These are phyloP conservation scores for Gallinago stenura DNA, from an alignment of 2,797 vertebrate genomes.

Conservation along the genomic window DNA sequence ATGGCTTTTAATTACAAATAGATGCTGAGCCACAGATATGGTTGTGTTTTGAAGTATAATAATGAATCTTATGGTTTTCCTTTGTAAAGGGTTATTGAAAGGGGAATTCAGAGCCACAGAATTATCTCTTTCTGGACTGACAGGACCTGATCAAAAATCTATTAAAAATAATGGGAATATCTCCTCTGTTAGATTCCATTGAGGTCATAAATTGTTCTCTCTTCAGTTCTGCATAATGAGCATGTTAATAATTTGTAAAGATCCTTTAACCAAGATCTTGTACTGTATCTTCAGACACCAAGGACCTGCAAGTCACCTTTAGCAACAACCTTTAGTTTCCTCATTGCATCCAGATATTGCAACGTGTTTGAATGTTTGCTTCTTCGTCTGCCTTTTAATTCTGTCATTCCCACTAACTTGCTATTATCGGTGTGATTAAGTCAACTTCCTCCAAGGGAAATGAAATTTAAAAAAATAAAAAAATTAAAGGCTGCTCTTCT, in stretches of 20 bases:
- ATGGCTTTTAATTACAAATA: neutral
- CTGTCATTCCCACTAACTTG: neutral
- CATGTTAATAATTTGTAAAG: neutral
- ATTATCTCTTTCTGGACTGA: neutral
- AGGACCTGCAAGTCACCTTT: neutral
- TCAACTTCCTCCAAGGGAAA: neutral
- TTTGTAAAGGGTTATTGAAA: neutral
- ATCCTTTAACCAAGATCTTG: neutral
- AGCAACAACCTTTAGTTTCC: neutral
- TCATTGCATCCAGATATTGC: neutral
- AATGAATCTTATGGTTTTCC: neutral
- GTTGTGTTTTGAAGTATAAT: neutral
- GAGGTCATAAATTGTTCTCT: neutral
- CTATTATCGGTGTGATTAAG: neutral
- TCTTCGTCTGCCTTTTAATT: neutral
- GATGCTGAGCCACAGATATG: neutral
- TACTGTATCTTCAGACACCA: neutral
- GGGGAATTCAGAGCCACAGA: neutral
- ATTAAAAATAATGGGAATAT: neutral
- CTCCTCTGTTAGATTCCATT: neutral
- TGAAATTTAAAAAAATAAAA: neutral
- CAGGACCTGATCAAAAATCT: neutral
- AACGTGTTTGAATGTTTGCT: neutral
- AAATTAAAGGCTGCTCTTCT: neutral
- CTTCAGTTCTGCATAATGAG: neutral